Percentiles rank a stretch among this genome's conserved stretches.
phyloP scores from a whole-genome alignment of 1,140 invertebrate genomes.

The Tenebrio molitor region DNA sequence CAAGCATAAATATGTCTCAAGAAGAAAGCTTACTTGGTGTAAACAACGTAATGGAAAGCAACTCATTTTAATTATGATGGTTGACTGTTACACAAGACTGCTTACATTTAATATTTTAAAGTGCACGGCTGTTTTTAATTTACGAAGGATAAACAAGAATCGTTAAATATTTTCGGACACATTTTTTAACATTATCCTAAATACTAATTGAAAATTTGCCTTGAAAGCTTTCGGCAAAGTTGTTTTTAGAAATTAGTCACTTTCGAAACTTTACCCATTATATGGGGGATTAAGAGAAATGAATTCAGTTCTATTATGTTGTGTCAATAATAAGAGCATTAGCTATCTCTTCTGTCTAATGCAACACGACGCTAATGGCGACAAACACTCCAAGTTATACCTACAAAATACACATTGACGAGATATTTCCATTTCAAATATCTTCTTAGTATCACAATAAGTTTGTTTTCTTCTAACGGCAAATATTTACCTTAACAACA shows the following conservation, averaged over 20 bases:
- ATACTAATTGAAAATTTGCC: no score
- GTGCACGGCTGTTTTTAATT: no score
- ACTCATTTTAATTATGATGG: no score
- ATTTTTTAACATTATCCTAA: no score
- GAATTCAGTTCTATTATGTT: constrained; percentile 37
- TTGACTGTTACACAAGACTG: no score
- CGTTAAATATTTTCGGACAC: no score
- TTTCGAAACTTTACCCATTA: constrained; percentile 33
- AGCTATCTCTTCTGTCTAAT: constrained; percentile 29
- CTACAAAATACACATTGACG: constrained; percentile 35
- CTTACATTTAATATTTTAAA: no score
- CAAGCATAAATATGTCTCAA: no score
- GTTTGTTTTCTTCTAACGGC: neutral
- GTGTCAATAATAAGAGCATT: constrained; percentile 37
- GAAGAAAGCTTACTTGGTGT: no score
- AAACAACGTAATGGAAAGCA: no score
- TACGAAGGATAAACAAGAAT: no score
- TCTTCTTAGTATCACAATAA: constrained; percentile 5
- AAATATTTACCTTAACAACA: neutral
- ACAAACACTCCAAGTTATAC: constrained; percentile 34
- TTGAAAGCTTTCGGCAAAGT: no score
- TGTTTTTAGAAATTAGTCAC: constrained; percentile 20
- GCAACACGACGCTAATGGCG: constrained; percentile 30
- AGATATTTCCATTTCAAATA: constrained; percentile 33
- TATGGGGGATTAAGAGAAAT: constrained; percentile 9